Evolutionary conservation across 64 coral and sea anemone genomes (phyloP), one percentile per base, ranked within the genome.

Genomic region (Astreopora myriophthalma): DNA sequence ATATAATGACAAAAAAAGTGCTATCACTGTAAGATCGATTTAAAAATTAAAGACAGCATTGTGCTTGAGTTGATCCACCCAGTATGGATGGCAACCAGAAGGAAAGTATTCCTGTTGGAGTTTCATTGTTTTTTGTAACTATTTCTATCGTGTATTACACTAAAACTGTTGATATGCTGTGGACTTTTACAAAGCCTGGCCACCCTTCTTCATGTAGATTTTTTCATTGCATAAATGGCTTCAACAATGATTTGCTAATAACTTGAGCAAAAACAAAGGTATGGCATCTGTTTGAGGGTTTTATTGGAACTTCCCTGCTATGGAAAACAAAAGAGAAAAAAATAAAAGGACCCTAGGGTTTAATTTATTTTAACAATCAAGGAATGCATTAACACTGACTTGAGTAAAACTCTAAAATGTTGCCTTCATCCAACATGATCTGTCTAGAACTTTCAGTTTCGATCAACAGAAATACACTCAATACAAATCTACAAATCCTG

Each of bases 261-360:
- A 8, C 10, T 51, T 77, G 28, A 8, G 6, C 28, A 34, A 60
- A 79, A 80, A 80, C 77, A 80, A 80, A 61, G 30, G 36, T 2
- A 34, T 0, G 17, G 17, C 48, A 80, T 35, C 48, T 58, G 44
- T 57, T 79, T 79, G 6, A 33, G 30, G 75, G 6, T 17, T n/a
- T 61, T 34, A 63, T 34, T 62, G 63, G n/a, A 40, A 35, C 3
- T 26, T 35, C 77, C 79, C 79, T 83, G 79, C 79, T 39, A 65
- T 8, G 77, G 34, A 63, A 83, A 35, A 83, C 1, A 13, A 83
- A 22, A 20, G 22, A 83, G 20, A 29, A 20, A 30, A 80, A 35
- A 57, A 83, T 8, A 14, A 20, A 55, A 83, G 37, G 33, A 83
- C 57, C 52, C 23, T 12, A 25, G 49, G 57, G n/a, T n/a, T n/a